Percentiles rank a stretch among this genome's conserved stretches.
These are phyloP conservation scores for Pantherophis alleghaniensis DNA, from an alignment of 2,797 vertebrate species.

Conservation along the genomic window DNA sequence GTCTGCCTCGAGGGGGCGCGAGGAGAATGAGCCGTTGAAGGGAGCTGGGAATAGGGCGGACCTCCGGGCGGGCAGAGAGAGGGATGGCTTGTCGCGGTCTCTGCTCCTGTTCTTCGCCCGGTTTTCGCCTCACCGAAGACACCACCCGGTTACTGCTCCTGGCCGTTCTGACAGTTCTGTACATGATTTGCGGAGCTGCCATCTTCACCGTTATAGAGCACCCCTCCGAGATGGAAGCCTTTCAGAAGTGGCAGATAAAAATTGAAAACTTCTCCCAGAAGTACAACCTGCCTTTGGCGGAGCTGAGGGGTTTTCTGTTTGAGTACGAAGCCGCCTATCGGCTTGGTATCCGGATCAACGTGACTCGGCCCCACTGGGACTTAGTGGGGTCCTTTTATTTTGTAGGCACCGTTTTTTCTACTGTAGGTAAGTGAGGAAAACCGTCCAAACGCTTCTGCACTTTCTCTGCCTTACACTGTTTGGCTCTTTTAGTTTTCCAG, in stretches of 20 bases:
- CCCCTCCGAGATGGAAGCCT: conserved; percentile 84
- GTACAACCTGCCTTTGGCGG: conserved; percentile 83
- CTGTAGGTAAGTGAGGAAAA: conserved; percentile 81
- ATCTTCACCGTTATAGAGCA: conserved; percentile 93
- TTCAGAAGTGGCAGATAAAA: conserved; percentile 84
- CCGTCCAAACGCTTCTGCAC: not conserved
- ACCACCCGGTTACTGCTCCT: conserved; percentile 89
- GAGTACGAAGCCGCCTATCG: conserved; percentile 87
- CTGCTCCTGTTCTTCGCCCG: conserved; percentile 73
- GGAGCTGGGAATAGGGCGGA: not conserved
- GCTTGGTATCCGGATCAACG: conserved; percentile 87
- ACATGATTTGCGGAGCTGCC: conserved; percentile 89
- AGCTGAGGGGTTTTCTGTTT: conserved; percentile 82
- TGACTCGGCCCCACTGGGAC: conserved; percentile 87
- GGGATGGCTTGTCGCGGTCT: conserved; percentile 81
- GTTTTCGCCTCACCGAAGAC: conserved; percentile 84
- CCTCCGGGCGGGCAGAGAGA: conserved; percentile 54
- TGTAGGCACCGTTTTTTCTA: conserved; percentile 94
- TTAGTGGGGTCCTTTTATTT: conserved; percentile 94
- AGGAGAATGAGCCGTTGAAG: not conserved
- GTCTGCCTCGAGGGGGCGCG: not conserved
- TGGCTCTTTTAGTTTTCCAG: not conserved
- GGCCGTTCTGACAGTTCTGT: conserved; percentile 83
- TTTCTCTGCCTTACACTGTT: not conserved
- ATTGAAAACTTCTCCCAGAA: conserved; percentile 84